Evolutionary conservation across 1,140 invertebrate genomes (phyloP).

Genomic region (Tigriopus japonicus): DNA sequence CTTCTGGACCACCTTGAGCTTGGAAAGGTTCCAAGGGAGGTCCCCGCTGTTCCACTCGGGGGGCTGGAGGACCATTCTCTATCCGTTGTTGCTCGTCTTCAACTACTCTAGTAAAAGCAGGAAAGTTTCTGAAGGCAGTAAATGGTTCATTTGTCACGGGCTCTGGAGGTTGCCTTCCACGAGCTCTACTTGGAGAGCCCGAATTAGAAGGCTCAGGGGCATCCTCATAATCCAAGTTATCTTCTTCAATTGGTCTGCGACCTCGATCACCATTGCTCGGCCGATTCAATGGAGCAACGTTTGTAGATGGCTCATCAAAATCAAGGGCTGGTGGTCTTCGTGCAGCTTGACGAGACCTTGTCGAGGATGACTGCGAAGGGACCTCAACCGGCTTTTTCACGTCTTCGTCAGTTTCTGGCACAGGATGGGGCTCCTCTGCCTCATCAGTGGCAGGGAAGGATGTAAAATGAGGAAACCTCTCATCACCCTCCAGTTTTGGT

Average conservation of each 20-base stretch:
- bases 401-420: no score
- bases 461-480: background rate
- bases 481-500: background rate
- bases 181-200: background rate
- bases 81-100: background rate
- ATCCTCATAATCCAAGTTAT: background rate
- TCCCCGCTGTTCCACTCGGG: background rate
- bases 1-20: background rate
- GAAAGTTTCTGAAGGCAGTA: conserved; percentile 14
- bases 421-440: no score
- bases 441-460: no score
- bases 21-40: background rate
- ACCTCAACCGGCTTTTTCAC: no score
- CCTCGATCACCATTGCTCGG: background rate
- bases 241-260: background rate
- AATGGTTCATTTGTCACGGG: background rate
- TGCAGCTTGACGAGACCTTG: no score
- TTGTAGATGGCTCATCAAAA: background rate
- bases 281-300: background rate
- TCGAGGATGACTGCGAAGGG: no score
- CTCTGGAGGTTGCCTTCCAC: background rate
- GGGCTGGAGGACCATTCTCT: background rate
- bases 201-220: background rate
- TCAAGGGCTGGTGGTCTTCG: background rate
- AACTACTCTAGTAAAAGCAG: conserved; percentile 1